Evolutionary conservation across 2,797 vertebrate species (phyloP).

Genomic region (Gymnoscopelus braueri): DNA sequence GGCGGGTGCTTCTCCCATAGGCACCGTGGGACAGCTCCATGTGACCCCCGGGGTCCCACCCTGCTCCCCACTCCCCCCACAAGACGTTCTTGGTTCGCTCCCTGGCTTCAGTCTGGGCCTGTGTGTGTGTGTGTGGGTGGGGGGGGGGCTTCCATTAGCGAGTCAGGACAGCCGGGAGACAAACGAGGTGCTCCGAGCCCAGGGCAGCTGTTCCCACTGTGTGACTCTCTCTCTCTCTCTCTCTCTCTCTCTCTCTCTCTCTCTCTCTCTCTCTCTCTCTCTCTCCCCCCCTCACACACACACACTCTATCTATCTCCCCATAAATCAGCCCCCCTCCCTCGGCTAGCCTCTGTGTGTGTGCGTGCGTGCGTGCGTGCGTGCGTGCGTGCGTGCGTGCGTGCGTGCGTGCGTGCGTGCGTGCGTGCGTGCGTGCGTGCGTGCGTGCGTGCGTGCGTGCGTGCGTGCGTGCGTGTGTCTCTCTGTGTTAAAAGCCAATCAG

Average conservation of each 20-base stretch:
- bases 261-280: no score
- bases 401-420: no score
- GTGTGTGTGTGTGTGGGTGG: conserved; percentile 57
- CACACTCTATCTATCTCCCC: conserved; percentile 63
- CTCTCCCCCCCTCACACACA: no score
- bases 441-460: no score
- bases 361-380: no score
- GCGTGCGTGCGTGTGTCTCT: conserved; percentile 39
- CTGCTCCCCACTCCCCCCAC: conserved; percentile 15
- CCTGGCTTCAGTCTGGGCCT: conserved; percentile 71
- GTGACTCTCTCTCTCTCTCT: conserved; percentile 60
- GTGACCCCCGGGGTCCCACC: conserved; percentile 56
- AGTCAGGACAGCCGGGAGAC: conserved; percentile 87
- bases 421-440: no score
- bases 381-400: no score
- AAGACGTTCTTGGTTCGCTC: conserved; percentile 69
- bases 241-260: no score
- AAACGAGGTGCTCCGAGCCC: conserved; percentile 92
- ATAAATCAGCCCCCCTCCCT: conserved; percentile 90
- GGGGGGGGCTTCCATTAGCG: conserved; percentile 85
- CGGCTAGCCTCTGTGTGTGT: conserved; percentile 65
- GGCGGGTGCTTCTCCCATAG: no score
- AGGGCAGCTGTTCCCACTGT: conserved; percentile 90
- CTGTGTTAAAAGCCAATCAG: conserved; percentile 99
- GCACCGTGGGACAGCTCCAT: conserved; percentile 60